phyloP scores from a whole-genome alignment of 2,797 vertebrate species.

The Molossus alvarezi region DNA sequence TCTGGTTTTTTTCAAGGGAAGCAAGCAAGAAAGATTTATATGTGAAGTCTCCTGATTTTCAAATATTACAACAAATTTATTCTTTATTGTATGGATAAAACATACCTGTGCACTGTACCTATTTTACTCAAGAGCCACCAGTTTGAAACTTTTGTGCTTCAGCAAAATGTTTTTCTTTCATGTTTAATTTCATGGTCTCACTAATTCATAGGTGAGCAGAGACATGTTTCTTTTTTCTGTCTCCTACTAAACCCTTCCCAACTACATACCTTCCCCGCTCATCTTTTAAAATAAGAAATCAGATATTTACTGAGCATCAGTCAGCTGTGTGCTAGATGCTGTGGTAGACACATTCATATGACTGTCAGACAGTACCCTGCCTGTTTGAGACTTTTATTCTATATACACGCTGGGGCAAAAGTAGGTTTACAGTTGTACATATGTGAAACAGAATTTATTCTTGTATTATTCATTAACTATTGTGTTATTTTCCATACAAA shows the following conservation, averaged over 20 bases:
- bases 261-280: not conserved
- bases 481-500: not conserved
- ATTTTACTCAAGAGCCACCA: constrained; percentile 13
- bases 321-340: not conserved
- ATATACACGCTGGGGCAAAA: not conserved
- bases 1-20: not conserved
- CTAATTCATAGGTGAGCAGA: not conserved
- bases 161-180: not conserved
- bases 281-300: constrained; percentile 66
- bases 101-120: not conserved
- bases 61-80: constrained; percentile 48
- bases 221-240: constrained; percentile 20
- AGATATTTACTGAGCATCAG: constrained; percentile 59
- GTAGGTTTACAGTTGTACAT: not conserved
- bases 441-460: not conserved
- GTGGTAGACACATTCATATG: not conserved
- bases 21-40: constrained; percentile 44
- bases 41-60: constrained; percentile 36
- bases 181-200: constrained; percentile 18
- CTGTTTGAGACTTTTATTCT: constrained; percentile 45
- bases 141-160: constrained; percentile 40
- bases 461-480: not conserved
- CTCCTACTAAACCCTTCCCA: not conserved
- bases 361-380: not conserved
- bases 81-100: constrained; percentile 22